Evolutionary conservation across 1,140 invertebrate species (phyloP), one percentile per base, ranked within the genome.

Genomic region (Drosophila chauvacae): DNA sequence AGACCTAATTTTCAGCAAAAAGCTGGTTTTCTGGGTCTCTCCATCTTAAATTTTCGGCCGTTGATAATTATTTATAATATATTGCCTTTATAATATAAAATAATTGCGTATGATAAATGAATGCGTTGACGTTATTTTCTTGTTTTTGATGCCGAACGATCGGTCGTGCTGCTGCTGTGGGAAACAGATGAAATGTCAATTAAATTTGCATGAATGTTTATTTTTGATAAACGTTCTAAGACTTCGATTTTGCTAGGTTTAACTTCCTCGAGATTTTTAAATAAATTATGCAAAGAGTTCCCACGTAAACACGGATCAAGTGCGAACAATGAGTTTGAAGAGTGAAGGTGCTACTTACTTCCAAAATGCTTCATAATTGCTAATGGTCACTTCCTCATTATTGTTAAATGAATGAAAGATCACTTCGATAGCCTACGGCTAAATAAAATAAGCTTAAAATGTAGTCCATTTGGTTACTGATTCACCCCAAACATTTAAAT

Each of bases 1-100:
- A 90, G 85, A 90, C 86, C 85, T 90, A 90, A 90, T 90, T 88
- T 88, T 11, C 39, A 61, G 51, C 53, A 33, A 64, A 61, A 59
- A 85, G 48, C 86, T 60, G 81, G 85, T 90, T 88, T 81, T 63
- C 30, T 61, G 68, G 61, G 58, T 37, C 56, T 55, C 55, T 55
- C 41, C 37, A 23, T 75, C 53, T 70, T 47, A 58, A 57, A 59
- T 47, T 68, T 62, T 76, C 26, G 53, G 14, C 14, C 16, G 45
- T 56, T 71, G 51, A 42, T 71, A 50, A 72, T 72, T 71, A 72
- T 59, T 72, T 51, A 59, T 60, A 81, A 77, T 77, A 63, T 18
- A 55, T 63, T 69, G 69, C 7, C 71, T 55, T 64, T 59, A 42
- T 44, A 60, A 45, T 45, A 47, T 65, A 28, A 56, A 56, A 42